Conservation (phyloP, 2,113 vertebrate species). For the Peromyscus leucopus region DNA sequence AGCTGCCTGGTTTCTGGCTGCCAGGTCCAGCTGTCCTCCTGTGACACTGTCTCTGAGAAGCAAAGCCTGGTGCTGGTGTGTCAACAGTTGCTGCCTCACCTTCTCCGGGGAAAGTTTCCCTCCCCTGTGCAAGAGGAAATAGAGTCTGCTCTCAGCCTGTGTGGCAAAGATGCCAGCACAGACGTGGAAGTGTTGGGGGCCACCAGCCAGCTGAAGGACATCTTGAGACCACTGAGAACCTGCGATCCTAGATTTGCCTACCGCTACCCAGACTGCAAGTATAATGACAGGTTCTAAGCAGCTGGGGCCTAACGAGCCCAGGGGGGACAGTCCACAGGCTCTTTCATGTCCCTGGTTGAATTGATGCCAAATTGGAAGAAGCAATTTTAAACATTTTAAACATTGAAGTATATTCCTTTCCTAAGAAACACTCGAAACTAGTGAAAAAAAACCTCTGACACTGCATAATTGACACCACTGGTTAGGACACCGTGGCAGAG, state of each 20-base stretch:
- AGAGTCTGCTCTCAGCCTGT: conserved; percentile 83
- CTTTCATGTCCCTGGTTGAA: not conserved
- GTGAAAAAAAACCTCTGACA: not conserved
- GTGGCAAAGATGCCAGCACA: conserved; percentile 38
- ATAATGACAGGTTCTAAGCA: conserved; percentile 83
- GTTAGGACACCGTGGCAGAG: not conserved
- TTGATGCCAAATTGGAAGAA: not conserved
- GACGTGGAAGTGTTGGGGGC: conserved; percentile 67
- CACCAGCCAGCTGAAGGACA: conserved; percentile 79
- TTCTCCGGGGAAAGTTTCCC: conserved; percentile 85
- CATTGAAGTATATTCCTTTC: not conserved
- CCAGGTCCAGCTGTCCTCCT: conserved; percentile 83
- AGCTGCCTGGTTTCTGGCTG: conserved; percentile 89
- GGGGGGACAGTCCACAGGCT: not conserved
- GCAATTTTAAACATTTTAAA: not conserved
- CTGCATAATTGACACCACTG: not conserved
- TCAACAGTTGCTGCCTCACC: conserved; percentile 86
- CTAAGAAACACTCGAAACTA: not conserved
- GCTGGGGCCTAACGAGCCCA: not conserved
- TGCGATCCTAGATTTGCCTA: conserved; percentile 90
- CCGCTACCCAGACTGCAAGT: conserved; percentile 93
- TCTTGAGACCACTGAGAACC: conserved; percentile 87
- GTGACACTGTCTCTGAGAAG: conserved; percentile 83
- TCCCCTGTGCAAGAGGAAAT: conserved; percentile 81
- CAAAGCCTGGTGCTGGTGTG: conserved; percentile 89